Evolutionary conservation across 37 sponge, comb jelly and placozoan genomes (phyloP).

Genomic region (Dysidea cf. avara): DNA sequence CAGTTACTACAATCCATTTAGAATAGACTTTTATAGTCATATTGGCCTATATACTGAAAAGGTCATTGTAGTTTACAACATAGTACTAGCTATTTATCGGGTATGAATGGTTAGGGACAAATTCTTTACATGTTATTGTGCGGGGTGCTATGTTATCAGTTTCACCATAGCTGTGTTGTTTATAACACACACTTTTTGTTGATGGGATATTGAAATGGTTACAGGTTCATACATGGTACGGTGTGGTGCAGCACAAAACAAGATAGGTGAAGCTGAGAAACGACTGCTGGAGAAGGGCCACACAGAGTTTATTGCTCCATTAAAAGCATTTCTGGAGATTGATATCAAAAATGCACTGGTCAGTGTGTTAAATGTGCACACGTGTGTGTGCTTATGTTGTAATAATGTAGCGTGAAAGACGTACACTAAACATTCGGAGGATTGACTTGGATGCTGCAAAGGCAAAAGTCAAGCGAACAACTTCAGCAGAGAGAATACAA

Average conservation of each 20-base stretch:
- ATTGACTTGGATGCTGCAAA: constrained; percentile 68
- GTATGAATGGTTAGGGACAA: too few species aligned
- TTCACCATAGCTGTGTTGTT: neutral
- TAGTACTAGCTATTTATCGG: too few species aligned
- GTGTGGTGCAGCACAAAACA: constrained; percentile 61
- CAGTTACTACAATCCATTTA: neutral
- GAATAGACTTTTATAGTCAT: neutral
- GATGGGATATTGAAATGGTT: neutral
- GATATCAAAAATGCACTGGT: constrained; percentile 67
- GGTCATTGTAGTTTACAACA: neutral
- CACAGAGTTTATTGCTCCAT: constrained; percentile 55
- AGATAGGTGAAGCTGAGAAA: constrained; percentile 42
- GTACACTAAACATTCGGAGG: constrained; percentile 17
- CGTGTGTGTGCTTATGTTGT: neutral
- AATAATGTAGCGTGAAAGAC: constrained; percentile 44
- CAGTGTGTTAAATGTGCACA: too few species aligned
- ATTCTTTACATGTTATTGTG: neutral
- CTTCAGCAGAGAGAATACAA: constrained; percentile 24
- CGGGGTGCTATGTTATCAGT: neutral
- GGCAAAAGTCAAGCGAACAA: constrained; percentile 20
- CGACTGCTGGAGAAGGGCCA: constrained; percentile 33
- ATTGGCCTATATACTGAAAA: neutral
- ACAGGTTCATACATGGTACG: constrained; percentile 64
- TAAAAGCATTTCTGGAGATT: constrained; percentile 70
- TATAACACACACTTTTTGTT: neutral